Evolutionary conservation across 2,888 invertebrate species (phyloP), one percentile per base, ranked within the genome.

Genomic region (Drosophila percnosoma): DNA sequence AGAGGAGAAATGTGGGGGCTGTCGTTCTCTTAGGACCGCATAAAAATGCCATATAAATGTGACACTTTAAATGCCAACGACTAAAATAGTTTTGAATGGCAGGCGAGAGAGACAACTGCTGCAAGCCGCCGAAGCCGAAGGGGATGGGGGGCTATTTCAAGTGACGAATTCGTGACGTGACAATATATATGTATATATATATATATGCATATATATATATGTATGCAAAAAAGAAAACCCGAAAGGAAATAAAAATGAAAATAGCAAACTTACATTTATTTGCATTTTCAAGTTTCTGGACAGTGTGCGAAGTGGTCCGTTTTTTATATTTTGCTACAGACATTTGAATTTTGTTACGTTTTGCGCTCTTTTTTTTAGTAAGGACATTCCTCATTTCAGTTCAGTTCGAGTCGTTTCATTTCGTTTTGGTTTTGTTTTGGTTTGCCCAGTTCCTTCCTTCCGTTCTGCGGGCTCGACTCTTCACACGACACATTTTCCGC

Each of bases 41-140:
- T 89, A 89, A 86, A 86, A 89, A 81, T 87, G 75, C 89, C 89
- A 89, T 87, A 83, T 83, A 88, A 90, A 87, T 89, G 87, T 87
- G 87, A 86, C 90, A 89, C 86, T 87, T 88, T 81, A 87, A 90
- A 87, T 90, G 89, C 87, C 89, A 90, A 86, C 87, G 85, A 88
- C 87, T 79, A 83, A 87, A 87, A 89, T 89, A 89, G 86, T 87
- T 84, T 75, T 73, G 76, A 80, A 65, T 68, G 69, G 63, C 67
- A 60, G 64, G 15, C 66, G 68, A 31, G 64, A 34, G 42, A 21
- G 38, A 51, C 61, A 53, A 52, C 49, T 45, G 40, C 31, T 24
- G 42, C 34, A 33, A 40, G 36, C 45, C 18, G 45, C 13, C 34
- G 36, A 21, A 49, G 45, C 13, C 34, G 36, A 21, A 49, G 36